Conservation (phyloP, 2,888 invertebrate species). For the Laothoe populi region DNA sequence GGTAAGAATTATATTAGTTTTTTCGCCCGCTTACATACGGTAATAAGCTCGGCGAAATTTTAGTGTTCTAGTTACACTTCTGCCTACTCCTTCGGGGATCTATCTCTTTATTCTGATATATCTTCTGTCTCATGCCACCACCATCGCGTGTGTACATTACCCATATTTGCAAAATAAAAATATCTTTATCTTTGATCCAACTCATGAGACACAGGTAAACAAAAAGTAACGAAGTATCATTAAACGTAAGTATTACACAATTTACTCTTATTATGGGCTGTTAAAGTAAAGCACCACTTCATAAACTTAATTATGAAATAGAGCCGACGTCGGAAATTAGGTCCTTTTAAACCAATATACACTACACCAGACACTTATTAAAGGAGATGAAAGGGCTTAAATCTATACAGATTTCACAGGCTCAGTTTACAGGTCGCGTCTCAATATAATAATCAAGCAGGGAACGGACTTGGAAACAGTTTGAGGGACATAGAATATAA, state of each 20-base stretch:
- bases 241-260: not conserved
- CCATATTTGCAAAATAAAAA: no score
- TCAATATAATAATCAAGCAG: not conserved
- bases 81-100: no score
- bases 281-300: not conserved
- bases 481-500: not conserved
- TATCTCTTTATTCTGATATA: no score
- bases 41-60: no score
- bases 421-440: not conserved
- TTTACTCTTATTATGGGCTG: constrained; percentile 9
- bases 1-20: no score
- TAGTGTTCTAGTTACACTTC: no score
- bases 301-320: constrained; percentile 23
- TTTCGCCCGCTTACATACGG: no score
- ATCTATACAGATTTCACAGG: constrained; percentile 36
- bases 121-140: no score
- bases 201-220: not conserved
- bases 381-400: constrained; percentile 41
- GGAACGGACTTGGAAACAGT: not conserved
- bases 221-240: not conserved
- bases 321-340: constrained; percentile 32
- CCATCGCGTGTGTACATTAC: no score
- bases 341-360: constrained; percentile 31
- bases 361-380: constrained; percentile 31
- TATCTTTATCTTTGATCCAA: no score